Evolutionary conservation across 2,888 invertebrate species (phyloP).

Genomic region (Pediacus dermestoides): DNA sequence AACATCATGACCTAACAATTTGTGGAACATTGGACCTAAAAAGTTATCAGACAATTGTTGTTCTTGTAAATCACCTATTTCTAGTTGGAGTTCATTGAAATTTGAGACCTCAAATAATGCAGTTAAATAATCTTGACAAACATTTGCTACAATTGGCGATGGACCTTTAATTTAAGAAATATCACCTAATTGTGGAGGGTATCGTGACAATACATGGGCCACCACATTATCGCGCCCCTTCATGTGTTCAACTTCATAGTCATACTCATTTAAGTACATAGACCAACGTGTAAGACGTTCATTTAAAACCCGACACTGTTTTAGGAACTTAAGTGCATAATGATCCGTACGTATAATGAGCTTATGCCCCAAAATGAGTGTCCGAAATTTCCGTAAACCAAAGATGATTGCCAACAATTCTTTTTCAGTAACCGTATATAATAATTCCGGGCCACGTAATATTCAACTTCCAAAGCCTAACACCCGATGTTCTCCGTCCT

Average conservation of each 20-base stretch:
- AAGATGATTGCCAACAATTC: slow-evolving; percentile 20
- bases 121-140: slow-evolving; percentile 3
- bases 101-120: slow-evolving; percentile 1
- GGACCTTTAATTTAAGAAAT: slow-evolving; percentile 7
- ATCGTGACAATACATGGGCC: slow-evolving; percentile 8
- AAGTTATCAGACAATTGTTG: slow-evolving; percentile 4
- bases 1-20: neutral
- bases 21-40: neutral
- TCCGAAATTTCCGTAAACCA: slow-evolving; percentile 17
- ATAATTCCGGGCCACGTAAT: slow-evolving; percentile 16
- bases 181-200: slow-evolving; percentile 1
- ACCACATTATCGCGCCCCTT: slow-evolving; percentile 9
- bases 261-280: slow-evolving; percentile 15
- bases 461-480: slow-evolving; percentile 19
- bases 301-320: slow-evolving; percentile 18
- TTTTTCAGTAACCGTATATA: slow-evolving; percentile 23
- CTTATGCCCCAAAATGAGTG: slow-evolving; percentile 8
- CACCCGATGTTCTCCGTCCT: slow-evolving; percentile 13
- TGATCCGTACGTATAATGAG: slow-evolving; percentile 22
- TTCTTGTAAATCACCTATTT: neutral
- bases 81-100: neutral
- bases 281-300: slow-evolving; percentile 18
- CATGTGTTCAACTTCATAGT: slow-evolving; percentile 13
- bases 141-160: slow-evolving; percentile 6
- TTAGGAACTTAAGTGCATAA: slow-evolving; percentile 17